Base-by-base conservation (phyloP, 1,140 invertebrate genomes). In the Drosophila elegans region DNA sequence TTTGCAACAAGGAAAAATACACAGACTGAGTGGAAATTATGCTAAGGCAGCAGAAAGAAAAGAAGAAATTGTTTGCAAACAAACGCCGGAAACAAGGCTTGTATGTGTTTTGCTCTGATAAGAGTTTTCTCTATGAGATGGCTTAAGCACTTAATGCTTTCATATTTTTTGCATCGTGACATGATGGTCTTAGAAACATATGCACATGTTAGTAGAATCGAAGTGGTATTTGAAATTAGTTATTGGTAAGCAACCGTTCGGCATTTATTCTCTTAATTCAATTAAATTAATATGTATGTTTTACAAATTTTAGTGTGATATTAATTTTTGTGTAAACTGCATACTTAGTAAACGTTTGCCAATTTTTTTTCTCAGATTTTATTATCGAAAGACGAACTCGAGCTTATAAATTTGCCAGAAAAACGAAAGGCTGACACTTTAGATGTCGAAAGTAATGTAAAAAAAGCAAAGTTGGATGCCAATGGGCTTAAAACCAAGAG, bases 401-500 rank as follows among this genome's bases (percentile, higher is more conserved):
- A 74, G 12, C 59, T 51, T 16, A 2, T 44, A 3, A 39, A 39
- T 7, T 27, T 59, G 4, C 12, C 57, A 0, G 82, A 86, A 44
- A 85, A 85, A 49, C 74, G 81, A 9, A 80, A 86, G 4, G 60
- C 78, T 3, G 5, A 54, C 9, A 9, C 27, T 12, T 10, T 13
- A 0, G 48, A 64, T 2, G 52, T 56, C 11, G 25, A 49, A 38
- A n/a, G 6, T 3, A 48, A 67, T 38, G 4, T 38, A 0, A 85
- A 85, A 46, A 85, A 97, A 96, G 96, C 96, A 7, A 98, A 98
- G 94, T 94, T 98, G 83, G 97, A 98, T 94, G 97, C 97, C 74
- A 98, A 97, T 93, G 97, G 97, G 42, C 91, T 97, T 77, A 98
- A 97, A 94, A 96, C 96, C 36, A 97, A 97, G 92, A 94, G 97